These are phyloP conservation scores for Fregata magnificens DNA, from an alignment of 2,113 vertebrate genomes.

Conservation along the genomic window DNA sequence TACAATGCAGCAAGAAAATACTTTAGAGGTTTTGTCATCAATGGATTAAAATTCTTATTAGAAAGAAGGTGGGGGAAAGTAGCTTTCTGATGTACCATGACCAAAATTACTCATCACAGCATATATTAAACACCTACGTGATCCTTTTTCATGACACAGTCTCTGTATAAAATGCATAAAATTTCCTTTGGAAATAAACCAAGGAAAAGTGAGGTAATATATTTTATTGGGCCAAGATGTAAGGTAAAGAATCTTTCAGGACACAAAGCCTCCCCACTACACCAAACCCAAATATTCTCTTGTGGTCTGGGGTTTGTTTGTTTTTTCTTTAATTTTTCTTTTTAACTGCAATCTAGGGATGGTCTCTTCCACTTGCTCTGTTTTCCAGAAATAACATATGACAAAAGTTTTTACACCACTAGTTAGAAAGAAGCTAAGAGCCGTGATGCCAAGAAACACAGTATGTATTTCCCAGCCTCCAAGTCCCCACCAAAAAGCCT, in stretches of 20 bases:
- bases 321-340: not conserved
- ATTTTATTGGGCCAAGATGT: not conserved
- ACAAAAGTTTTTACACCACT: not conserved
- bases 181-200: not conserved
- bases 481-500: not conserved
- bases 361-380: not conserved
- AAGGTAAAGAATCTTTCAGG: not conserved
- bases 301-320: not conserved
- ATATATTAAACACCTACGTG: conserved; percentile 34
- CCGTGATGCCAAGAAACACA: not conserved
- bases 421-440: not conserved
- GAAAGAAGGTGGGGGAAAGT: conserved; percentile 16
- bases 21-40: conserved; percentile 61
- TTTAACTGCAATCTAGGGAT: not conserved
- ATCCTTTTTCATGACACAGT: conserved; percentile 18
- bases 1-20: conserved; percentile 70
- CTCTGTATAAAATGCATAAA: not conserved
- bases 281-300: not conserved
- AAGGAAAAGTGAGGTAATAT: not conserved
- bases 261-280: not conserved
- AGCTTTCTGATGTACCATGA: conserved; percentile 45
- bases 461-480: fast-evolving
- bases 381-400: not conserved
- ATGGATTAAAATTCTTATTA: conserved; percentile 66
- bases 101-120: conserved; percentile 48